Percentiles rank a stretch among this genome's conserved stretches.
phyloP scores from a whole-genome alignment of 2,888 invertebrate species.

The Dynastes hyllus region DNA sequence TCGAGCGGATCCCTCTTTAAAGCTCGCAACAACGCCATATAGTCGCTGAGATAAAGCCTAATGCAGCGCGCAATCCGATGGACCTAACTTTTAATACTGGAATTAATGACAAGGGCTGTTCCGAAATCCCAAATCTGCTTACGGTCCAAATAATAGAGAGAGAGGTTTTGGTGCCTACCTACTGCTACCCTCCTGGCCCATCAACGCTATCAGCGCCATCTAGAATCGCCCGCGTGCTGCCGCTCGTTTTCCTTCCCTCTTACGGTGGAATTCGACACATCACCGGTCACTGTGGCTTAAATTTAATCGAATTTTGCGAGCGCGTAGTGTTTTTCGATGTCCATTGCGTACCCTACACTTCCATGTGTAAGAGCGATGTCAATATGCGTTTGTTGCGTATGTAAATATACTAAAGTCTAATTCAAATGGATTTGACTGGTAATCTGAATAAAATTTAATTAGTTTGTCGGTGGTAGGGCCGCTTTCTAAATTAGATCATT shows the following conservation, averaged over 20 bases:
- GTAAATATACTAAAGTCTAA: neutral
- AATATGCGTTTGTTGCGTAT: slow-evolving; percentile 29
- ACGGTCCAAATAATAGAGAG: slow-evolving; percentile 32
- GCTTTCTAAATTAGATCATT: slow-evolving; percentile 15
- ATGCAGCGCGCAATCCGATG: slow-evolving; percentile 29
- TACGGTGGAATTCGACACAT: slow-evolving; percentile 9
- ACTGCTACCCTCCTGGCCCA: no score
- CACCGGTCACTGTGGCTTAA: slow-evolving; percentile 13
- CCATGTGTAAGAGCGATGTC: neutral
- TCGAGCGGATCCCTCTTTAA: neutral
- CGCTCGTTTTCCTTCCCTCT: neutral
- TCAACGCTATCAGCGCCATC: neutral
- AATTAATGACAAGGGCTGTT: slow-evolving; percentile 52
- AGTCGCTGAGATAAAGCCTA: slow-evolving; percentile 34
- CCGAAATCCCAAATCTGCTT: slow-evolving; percentile 51
- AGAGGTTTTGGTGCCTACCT: no score
- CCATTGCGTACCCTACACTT: neutral
- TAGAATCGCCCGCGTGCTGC: neutral
- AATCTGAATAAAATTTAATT: slow-evolving; percentile 11
- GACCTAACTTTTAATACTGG: slow-evolving; percentile 52
- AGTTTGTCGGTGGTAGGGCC: neutral
- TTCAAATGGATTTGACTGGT: slow-evolving; percentile 8
- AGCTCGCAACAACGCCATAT: neutral
- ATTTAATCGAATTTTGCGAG: slow-evolving; percentile 51
- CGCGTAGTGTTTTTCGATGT: slow-evolving; percentile 14